These are phyloP conservation scores for Melanocharis versteri DNA, from an alignment of 2,113 vertebrate species.

Conservation along the genomic window DNA sequence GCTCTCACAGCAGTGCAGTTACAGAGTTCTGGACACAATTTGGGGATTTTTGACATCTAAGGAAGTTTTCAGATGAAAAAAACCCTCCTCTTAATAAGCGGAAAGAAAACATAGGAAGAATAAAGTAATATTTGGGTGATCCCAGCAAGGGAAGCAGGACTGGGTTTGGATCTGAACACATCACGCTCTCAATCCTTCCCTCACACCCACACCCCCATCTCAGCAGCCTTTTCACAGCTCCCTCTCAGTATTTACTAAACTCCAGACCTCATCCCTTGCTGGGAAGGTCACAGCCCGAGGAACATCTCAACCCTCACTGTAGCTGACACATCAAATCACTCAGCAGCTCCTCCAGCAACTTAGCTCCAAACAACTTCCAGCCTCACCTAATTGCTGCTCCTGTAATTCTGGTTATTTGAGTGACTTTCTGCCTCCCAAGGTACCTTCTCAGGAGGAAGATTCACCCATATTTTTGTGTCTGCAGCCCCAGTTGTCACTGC, in stretches of 20 bases:
- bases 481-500: neutral
- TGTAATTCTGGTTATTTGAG: neutral
- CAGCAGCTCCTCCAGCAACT: neutral
- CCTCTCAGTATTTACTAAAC: neutral
- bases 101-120: neutral
- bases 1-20: neutral
- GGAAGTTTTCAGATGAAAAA: neutral
- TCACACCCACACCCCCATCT: neutral
- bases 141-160: neutral
- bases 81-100: neutral
- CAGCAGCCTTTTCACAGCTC: neutral
- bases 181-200: neutral
- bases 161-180: neutral
- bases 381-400: neutral
- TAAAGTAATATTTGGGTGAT: neutral
- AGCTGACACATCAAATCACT: neutral
- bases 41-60: neutral
- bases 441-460: neutral
- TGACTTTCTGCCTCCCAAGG: neutral
- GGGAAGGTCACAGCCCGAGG: neutral
- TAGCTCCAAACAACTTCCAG: neutral
- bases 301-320: neutral
- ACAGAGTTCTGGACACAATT: neutral
- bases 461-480: neutral
- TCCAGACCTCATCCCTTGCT: neutral